Conservation (phyloP, 1,140 invertebrate genomes). For the Apis laboriosa region DNA sequence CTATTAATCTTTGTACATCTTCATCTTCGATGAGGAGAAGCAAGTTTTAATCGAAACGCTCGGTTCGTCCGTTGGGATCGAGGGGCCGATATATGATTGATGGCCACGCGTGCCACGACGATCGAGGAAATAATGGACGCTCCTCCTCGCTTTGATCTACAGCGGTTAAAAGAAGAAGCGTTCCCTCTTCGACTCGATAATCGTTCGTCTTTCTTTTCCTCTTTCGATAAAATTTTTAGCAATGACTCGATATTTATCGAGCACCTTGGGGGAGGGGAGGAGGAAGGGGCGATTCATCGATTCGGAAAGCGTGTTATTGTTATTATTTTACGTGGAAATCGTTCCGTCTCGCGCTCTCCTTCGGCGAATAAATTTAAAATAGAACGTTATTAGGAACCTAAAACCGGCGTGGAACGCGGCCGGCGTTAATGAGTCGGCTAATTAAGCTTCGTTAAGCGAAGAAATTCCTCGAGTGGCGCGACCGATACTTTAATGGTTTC, state of each 20-base stretch:
- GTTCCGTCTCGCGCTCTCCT: neutral
- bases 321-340: slow-evolving; percentile 6
- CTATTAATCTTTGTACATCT: too few relatives aligned
- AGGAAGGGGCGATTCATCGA: too few relatives aligned
- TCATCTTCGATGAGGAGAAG: too few relatives aligned
- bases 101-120: neutral
- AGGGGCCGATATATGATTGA: neutral
- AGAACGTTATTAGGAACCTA: slow-evolving; percentile 25
- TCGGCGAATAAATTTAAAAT: slow-evolving; percentile 48
- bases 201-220: too few relatives aligned
- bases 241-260: too few relatives aligned
- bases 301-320: too few relatives aligned
- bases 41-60: too few relatives aligned
- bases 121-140: neutral
- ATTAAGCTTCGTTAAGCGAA: slow-evolving; percentile 60
- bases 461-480: slow-evolving; percentile 51
- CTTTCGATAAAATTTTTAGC: too few relatives aligned
- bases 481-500: slow-evolving; percentile 45
- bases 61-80: too few relatives aligned
- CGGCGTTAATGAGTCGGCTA: slow-evolving; percentile 57
- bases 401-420: slow-evolving; percentile 18
- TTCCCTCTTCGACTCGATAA: slow-evolving; percentile 18
- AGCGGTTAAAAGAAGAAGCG: neutral
- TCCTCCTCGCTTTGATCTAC: neutral
- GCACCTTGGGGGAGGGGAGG: too few relatives aligned